Evolutionary conservation across 2,797 vertebrate genomes (phyloP), one percentile per base, ranked within the genome.

Genomic region (Sebastes hubbsi): DNA sequence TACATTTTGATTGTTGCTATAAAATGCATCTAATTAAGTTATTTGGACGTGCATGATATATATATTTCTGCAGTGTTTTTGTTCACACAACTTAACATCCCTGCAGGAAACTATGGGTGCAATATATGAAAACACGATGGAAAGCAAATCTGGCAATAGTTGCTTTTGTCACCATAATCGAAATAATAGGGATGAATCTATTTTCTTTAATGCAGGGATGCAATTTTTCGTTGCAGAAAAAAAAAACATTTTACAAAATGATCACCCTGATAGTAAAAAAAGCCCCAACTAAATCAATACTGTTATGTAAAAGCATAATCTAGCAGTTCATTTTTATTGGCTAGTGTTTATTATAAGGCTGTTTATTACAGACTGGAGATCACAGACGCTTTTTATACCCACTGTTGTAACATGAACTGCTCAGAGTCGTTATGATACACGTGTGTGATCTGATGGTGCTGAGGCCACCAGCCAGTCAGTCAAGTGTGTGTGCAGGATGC

Each of bases 261-360:
- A 25, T 49, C 38, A 77, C 36, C 2, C 6, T 42, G 25, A 36
- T 38, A 34, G 18, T 38, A 29, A 38, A 55, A 14, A 59, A 46
- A n/a, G 11, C 60, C 42, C 16, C 46, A 56, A 30, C 9, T 12
- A 24, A 60, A 70, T 77, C 59, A 61, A 60, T 82, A 65, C 3
- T 63, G 46, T 67, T 67, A 55, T 75, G 66, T 80, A n/a, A 84
- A 84, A 82, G 56, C 34, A 70, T 60, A 36, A 14, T 68, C 22
- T n/a, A 4, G 68, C 38, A 25, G 55, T 52, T 76, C 25, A 5
- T 59, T 75, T 82, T 71, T 67, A 73, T 59, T 34, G 52, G n/a
- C 32, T 58, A 1, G 24, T 68, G 52, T 65, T 65, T 52, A 52
- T 54, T 80, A 75, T 27, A 62, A 66, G 74, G 14, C 46, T 61